Conservation (phyloP, 2,797 vertebrate species). For the Melanotaenia maccullochi region DNA sequence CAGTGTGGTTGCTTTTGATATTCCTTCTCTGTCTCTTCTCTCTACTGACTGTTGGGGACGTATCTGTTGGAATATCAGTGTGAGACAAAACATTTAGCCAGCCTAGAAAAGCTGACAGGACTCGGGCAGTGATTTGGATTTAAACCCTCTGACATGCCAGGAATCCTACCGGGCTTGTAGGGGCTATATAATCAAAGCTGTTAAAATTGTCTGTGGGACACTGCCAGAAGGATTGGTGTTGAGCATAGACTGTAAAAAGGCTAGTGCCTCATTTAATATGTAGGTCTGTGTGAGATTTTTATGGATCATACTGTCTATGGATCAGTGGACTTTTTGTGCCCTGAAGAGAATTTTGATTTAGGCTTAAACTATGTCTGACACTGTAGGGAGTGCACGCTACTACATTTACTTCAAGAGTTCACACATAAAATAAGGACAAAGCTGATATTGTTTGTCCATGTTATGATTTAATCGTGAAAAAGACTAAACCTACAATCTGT, state of each 20-base stretch:
- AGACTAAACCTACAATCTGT: conserved; percentile 9
- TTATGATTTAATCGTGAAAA: background rate
- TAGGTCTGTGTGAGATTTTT: conserved; percentile 4
- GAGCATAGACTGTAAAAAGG: too few species aligned
- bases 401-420: too few species aligned
- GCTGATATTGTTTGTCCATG: background rate
- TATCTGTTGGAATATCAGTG: conserved; percentile 31
- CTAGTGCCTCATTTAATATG: conserved; percentile 16
- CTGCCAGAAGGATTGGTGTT: conserved; percentile 26
- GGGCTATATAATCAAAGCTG: conserved; percentile 62
- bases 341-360: conserved; percentile 7
- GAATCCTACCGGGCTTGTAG: conserved; percentile 67
- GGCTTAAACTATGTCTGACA: background rate
- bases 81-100: conserved; percentile 42
- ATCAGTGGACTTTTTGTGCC: conserved; percentile 3
- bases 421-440: background rate
- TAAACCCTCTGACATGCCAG: conserved; percentile 70
- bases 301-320: conserved; percentile 9
- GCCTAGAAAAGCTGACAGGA: conserved; percentile 49
- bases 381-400: background rate
- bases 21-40: conserved; percentile 20
- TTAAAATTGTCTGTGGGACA: conserved; percentile 47
- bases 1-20: background rate
- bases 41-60: conserved; percentile 28
- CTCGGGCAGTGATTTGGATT: conserved; percentile 60